Conservation (phyloP, 2,797 vertebrate species). For the Otolemur crassicaudatus region DNA sequence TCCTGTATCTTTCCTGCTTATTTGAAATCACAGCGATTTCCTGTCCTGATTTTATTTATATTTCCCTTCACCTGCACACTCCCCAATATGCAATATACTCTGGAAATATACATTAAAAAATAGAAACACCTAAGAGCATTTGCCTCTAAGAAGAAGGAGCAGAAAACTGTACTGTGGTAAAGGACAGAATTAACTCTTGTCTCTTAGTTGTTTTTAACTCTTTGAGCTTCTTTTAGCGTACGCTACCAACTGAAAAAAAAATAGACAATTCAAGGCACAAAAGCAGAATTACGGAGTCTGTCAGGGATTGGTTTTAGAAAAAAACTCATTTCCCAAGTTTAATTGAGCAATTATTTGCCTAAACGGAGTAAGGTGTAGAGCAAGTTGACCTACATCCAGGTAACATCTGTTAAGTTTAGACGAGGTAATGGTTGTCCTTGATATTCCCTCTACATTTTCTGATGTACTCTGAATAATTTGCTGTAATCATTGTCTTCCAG, state of each 20-base stretch:
- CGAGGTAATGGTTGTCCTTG: background rate
- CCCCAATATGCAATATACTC: background rate
- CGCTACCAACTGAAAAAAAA: background rate
- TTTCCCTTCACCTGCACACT: background rate
- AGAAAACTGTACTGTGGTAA: background rate
- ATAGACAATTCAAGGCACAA: background rate
- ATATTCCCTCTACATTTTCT: background rate
- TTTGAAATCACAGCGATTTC: conserved; percentile 23
- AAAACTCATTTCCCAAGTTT: background rate
- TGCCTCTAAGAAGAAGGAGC: background rate
- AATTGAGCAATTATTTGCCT: background rate
- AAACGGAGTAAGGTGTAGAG: background rate
- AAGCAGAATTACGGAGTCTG: background rate
- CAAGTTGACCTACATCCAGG: background rate
- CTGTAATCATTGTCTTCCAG: background rate
- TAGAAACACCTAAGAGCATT: background rate
- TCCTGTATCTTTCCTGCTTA: background rate
- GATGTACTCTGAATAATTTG: background rate
- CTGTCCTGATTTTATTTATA: background rate
- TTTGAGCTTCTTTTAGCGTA: background rate
- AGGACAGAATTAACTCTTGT: background rate
- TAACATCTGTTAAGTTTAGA: background rate
- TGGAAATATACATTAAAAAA: conserved; percentile 1
- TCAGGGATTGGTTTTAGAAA: background rate
- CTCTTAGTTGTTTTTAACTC: background rate